phyloP scores from a whole-genome alignment of 2,797 vertebrate species.

The Cichlasoma orientale region DNA sequence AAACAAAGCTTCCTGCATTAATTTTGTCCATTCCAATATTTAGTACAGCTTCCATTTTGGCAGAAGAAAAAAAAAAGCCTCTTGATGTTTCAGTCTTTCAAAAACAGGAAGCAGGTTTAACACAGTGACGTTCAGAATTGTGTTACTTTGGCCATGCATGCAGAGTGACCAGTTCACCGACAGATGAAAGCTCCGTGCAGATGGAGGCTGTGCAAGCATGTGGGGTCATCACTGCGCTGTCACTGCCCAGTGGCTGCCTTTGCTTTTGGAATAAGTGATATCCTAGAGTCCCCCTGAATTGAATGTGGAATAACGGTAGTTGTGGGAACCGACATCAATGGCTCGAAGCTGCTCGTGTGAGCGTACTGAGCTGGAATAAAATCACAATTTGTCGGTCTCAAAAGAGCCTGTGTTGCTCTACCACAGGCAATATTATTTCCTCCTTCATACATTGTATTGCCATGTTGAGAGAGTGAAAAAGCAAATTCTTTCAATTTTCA shows the following conservation, averaged over 20 bases:
- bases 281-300: slow-evolving; percentile 16
- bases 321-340: slow-evolving; percentile 53
- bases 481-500: slow-evolving; percentile 32
- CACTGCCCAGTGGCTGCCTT: slow-evolving; percentile 10
- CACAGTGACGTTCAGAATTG: background rate
- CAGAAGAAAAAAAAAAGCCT: background rate
- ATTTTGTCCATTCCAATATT: slow-evolving; percentile 33
- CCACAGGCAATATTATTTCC: slow-evolving; percentile 55
- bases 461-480: slow-evolving; percentile 21
- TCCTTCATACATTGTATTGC: slow-evolving; percentile 35
- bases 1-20: slow-evolving; percentile 39
- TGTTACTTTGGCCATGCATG: background rate
- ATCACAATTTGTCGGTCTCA: slow-evolving; percentile 58
- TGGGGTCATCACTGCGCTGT: slow-evolving; percentile 21
- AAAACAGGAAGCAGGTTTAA: slow-evolving; percentile 18
- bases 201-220: slow-evolving; percentile 25
- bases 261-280: slow-evolving; percentile 23
- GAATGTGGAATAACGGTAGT: slow-evolving; percentile 48
- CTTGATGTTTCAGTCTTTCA: slow-evolving; percentile 4
- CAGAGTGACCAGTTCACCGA: slow-evolving; percentile 24
- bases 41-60: slow-evolving; percentile 23
- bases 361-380: slow-evolving; percentile 56
- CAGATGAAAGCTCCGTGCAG: slow-evolving; percentile 29
- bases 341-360: slow-evolving; percentile 55
- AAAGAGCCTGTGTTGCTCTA: slow-evolving; percentile 50